Evolutionary conservation across 2,888 invertebrate genomes (phyloP), one percentile per base, ranked within the genome.

Genomic region (Blastobasis adustella): DNA sequence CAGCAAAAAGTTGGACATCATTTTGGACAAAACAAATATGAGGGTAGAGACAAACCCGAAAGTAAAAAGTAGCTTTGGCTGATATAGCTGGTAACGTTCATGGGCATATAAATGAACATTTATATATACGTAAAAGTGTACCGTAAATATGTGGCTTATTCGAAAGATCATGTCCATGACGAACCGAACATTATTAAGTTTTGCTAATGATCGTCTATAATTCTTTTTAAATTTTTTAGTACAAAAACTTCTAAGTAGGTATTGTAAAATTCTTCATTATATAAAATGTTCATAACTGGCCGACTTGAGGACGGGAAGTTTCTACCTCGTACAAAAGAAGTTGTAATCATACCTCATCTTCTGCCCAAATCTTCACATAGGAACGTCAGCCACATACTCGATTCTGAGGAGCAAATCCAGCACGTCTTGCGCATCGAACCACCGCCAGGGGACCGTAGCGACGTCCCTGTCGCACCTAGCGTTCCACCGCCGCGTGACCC

Each of bases 331-430:
- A n/a, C 5, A 5, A 9, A 42, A 9, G 9, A 40, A 6, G 3
- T 10, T 10, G 9, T 42, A 5, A 42, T n/a, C 9, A 42, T 7
- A 9, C 8, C 9, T 42, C 42, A 7, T 7, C 9, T 9, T 9
- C 6, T 10, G 23, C 45, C 10, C 5, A n/a, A 42, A 9, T 49
- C 52, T 42, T 70, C 69, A 88, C 86, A 87, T 85, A 1, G 87
- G 87, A 54, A 87, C 83, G 8, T 87, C 87, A 0, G 82, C 76
- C 0, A 80, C 79, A n/a, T 87, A 86, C 51, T 87, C 85, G 47
- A 87, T 76, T 52, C 82, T 61, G 5, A 88, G 67, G 47, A 87
- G 62, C 36, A 86, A 54, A 49, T 87, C 85, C 61, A 88, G 59
- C 38, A 88, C 50, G 44, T 88, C 88, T 37, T 80, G 79, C 0